phyloP scores from a whole-genome alignment of 2,888 invertebrate species.

The Reticulitermes lucifugus region DNA sequence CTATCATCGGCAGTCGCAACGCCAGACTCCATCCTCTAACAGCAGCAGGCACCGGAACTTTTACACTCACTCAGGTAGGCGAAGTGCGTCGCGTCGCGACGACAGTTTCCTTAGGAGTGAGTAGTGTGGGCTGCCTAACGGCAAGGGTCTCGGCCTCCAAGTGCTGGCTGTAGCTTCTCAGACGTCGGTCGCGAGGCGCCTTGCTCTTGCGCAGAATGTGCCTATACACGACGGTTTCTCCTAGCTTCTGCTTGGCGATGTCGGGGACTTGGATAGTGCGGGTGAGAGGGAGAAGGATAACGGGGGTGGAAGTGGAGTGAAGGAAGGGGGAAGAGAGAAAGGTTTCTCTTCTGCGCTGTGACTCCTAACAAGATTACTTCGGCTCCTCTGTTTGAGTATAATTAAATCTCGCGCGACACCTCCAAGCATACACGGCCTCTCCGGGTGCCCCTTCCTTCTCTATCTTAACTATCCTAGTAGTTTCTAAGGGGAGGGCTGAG shows the following conservation, averaged over 20 bases:
- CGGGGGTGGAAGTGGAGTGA: conserved; percentile 19
- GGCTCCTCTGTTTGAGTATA: conserved; percentile 45
- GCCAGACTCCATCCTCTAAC: not conserved
- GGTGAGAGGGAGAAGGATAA: conserved; percentile 6
- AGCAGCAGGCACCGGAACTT: not conserved
- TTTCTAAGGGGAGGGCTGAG: not conserved
- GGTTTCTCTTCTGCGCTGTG: conserved; percentile 35
- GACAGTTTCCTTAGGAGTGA: conserved; percentile 2
- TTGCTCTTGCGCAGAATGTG: conserved; percentile 33
- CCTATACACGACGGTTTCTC: conserved; percentile 9
- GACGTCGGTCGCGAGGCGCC: conserved; percentile 26
- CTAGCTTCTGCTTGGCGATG: conserved; percentile 28
- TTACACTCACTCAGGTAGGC: conserved; percentile 1
- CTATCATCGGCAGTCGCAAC: not conserved
- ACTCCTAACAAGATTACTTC: conserved; percentile 48
- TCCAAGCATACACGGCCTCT: conserved; percentile 33
- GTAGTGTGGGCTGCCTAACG: not conserved
- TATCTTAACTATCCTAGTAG: conserved; percentile 27
- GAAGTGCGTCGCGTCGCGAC: not conserved
- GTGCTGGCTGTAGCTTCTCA: conserved; percentile 25
- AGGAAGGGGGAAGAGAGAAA: conserved; percentile 31
- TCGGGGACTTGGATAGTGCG: conserved; percentile 18
- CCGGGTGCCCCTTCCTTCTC: not conserved
- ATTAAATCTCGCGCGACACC: conserved; percentile 47
- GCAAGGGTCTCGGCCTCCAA: conserved; percentile 23